A percentile compares a stretch with the other conserved stretches of the same genome.
These are phyloP conservation scores for Laupala kohalensis DNA, from an alignment of 1,140 invertebrate genomes.

Conservation along the genomic window DNA sequence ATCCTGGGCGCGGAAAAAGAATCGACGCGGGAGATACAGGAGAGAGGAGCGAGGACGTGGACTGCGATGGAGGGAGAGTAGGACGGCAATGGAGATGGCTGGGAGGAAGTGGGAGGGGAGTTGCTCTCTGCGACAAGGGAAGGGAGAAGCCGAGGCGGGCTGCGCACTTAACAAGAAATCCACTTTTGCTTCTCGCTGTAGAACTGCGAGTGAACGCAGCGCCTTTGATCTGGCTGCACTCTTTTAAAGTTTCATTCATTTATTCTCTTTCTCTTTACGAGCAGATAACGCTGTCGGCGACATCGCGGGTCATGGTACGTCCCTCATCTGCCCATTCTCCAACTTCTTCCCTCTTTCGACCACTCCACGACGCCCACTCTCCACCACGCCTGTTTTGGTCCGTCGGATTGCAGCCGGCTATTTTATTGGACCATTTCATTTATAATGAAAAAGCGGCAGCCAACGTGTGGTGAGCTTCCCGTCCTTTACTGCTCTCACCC, in stretches of 20 bases:
- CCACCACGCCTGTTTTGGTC: neutral
- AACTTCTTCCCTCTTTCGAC: no score
- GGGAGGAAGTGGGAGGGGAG: neutral
- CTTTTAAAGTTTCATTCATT: neutral
- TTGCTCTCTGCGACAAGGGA: neutral
- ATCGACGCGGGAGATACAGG: no score
- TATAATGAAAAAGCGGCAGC: neutral
- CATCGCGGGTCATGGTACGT: neutral
- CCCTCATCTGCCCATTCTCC: no score
- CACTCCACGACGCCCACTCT: neutral
- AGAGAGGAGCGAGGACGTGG: no score
- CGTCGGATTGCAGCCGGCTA: neutral
- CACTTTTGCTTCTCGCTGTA: neutral
- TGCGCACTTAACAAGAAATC: neutral
- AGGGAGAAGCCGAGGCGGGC: no score
- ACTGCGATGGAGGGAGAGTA: no score
- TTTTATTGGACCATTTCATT: neutral
- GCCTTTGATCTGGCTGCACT: neutral
- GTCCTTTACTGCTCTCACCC: neutral
- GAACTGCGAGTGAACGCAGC: neutral
- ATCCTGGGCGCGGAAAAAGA: no score
- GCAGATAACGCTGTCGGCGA: neutral
- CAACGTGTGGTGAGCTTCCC: neutral
- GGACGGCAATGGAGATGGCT: neutral
- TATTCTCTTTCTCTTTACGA: neutral